Percentiles rank a stretch among this genome's conserved stretches.
Conservation (phyloP, 2,888 invertebrate species). For the Acleris literana region DNA sequence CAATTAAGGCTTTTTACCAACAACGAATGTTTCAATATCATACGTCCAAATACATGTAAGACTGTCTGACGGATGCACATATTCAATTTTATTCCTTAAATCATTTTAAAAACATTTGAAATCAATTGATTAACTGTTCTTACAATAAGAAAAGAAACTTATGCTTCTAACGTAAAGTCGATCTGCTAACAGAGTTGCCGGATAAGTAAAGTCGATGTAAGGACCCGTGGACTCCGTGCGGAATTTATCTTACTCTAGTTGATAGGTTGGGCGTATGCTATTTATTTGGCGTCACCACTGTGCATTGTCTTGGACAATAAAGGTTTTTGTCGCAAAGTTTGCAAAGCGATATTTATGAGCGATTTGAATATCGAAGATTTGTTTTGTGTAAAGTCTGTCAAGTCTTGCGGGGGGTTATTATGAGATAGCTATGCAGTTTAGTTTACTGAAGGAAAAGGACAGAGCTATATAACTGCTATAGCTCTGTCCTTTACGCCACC, state of each 20-base stretch:
- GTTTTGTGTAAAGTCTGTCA: too few relatives aligned
- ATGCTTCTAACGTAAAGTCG: neutral
- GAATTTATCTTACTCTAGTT: constrained; percentile 23
- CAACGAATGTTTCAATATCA: too few relatives aligned
- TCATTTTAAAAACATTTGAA: neutral
- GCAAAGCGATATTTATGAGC: too few relatives aligned
- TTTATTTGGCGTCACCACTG: constrained; percentile 12
- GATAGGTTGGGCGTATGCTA: constrained; percentile 21
- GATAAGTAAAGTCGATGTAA: constrained; percentile 2
- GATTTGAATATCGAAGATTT: too few relatives aligned
- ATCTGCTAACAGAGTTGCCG: constrained; percentile 7
- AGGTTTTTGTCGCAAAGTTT: constrained; percentile 1
- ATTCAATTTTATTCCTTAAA: neutral
- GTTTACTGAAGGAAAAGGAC: too few relatives aligned
- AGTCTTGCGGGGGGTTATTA: too few relatives aligned
- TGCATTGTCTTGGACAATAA: constrained; percentile 16
- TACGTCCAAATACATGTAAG: too few relatives aligned
- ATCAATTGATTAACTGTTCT: neutral
- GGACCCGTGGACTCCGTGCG: neutral
- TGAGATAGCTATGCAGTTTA: too few relatives aligned
- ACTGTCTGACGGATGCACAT: neutral
- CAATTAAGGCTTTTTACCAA: too few relatives aligned
- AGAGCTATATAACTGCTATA: too few relatives aligned
- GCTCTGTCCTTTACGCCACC: too few relatives aligned
- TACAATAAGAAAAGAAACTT: neutral